phyloP scores from a whole-genome alignment of 2,888 invertebrate species.

The Cosmia pyralina region DNA sequence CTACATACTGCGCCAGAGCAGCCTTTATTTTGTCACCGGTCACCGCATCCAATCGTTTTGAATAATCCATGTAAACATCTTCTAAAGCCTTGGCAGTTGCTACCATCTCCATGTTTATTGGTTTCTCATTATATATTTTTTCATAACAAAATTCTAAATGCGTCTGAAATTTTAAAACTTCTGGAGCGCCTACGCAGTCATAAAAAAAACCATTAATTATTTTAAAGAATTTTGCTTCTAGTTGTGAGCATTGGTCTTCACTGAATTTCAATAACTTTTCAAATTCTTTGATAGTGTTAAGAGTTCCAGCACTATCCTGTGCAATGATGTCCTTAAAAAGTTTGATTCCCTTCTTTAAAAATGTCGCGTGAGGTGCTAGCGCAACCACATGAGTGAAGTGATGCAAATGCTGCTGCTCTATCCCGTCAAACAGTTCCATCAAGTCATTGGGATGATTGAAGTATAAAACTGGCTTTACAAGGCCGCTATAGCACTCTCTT shows the following conservation, averaged over 20 bases:
- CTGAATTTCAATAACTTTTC: slow-evolving; percentile 78
- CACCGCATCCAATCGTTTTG: slow-evolving; percentile 89
- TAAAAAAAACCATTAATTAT: slow-evolving; percentile 90
- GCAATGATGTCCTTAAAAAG: slow-evolving; percentile 82
- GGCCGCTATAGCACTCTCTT: slow-evolving; percentile 80
- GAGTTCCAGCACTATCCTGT: slow-evolving; percentile 74
- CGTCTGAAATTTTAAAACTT: slow-evolving; percentile 89
- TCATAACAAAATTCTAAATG: slow-evolving; percentile 92
- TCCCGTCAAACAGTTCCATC: slow-evolving; percentile 89
- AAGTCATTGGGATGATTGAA: slow-evolving; percentile 90
- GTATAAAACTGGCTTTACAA: slow-evolving; percentile 88
- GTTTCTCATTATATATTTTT: slow-evolving; percentile 89
- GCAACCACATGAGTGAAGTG: slow-evolving; percentile 91
- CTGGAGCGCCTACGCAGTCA: slow-evolving; percentile 88
- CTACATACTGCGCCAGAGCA: slow-evolving; percentile 88
- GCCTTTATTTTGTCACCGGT: slow-evolving; percentile 87
- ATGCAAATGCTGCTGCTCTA: slow-evolving; percentile 92
- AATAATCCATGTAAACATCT: slow-evolving; percentile 86
- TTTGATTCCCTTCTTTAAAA: slow-evolving; percentile 84
- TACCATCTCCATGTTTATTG: slow-evolving; percentile 88
- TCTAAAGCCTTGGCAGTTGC: slow-evolving; percentile 91
- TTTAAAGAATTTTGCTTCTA: slow-evolving; percentile 89
- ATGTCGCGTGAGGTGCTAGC: slow-evolving; percentile 88
- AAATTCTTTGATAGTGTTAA: slow-evolving; percentile 75
- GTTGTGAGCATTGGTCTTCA: slow-evolving; percentile 86